A percentile compares a stretch with the other conserved stretches of the same genome.
These are phyloP conservation scores for Cancer borealis DNA, from an alignment of 2,888 invertebrate species.

Conservation along the genomic window DNA sequence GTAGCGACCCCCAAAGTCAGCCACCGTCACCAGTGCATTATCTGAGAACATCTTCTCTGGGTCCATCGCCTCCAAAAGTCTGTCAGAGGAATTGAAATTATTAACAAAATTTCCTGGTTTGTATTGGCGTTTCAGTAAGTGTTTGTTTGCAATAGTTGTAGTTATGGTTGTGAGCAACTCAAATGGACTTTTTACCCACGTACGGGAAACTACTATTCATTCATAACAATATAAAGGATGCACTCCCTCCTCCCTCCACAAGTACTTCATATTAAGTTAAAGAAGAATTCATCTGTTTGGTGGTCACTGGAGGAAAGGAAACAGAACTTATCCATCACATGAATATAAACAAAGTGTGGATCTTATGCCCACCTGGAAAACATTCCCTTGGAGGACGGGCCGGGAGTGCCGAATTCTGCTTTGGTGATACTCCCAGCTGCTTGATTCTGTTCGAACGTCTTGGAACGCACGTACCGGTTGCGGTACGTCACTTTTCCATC, in stretches of 20 bases:
- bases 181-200: neutral
- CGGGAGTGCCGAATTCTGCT: conserved; percentile 76
- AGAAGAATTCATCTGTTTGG: neutral
- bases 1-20: conserved; percentile 53
- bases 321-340: neutral
- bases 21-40: conserved; percentile 68
- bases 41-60: conserved; percentile 75
- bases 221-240: neutral
- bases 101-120: neutral
- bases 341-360: neutral
- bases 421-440: conserved; percentile 73
- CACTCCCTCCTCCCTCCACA: neutral
- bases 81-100: neutral
- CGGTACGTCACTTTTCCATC: conserved; percentile 90
- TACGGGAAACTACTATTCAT: neutral
- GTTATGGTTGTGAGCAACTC: neutral
- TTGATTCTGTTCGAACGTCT: conserved; percentile 74
- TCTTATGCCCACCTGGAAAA: conserved; percentile 65
- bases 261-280: neutral
- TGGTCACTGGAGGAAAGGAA: neutral
- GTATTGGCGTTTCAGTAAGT: neutral
- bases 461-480: conserved; percentile 86
- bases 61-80: conserved; percentile 73
- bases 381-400: conserved; percentile 67
- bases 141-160: neutral